A percentile compares a stretch with the other conserved stretches of the same genome.
Conservation (phyloP, 2,797 vertebrate genomes). For the Podarcis siculus region DNA sequence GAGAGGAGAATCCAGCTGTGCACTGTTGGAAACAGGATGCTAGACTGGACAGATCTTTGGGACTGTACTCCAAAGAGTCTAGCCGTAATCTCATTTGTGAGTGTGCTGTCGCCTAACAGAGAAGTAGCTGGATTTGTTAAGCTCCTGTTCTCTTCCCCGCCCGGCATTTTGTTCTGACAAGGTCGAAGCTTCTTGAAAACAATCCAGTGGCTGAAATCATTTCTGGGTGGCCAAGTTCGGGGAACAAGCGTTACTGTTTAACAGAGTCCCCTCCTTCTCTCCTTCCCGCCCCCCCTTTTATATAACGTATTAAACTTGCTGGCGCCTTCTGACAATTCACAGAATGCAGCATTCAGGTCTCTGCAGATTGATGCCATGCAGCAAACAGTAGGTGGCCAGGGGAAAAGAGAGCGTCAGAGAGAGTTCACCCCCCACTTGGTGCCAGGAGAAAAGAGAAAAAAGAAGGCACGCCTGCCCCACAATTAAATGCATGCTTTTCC, state of each 20-base stretch:
- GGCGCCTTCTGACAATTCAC: constrained; percentile 22
- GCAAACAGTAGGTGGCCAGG: neutral
- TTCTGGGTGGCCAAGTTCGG: constrained; percentile 35
- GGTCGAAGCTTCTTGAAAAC: constrained; percentile 16
- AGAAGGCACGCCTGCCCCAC: neutral
- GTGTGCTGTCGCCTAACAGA: neutral
- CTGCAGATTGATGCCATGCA: neutral
- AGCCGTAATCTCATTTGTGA: neutral
- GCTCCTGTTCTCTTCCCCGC: neutral
- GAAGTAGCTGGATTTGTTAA: neutral
- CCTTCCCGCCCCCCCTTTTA: neutral
- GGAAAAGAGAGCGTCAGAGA: neutral
- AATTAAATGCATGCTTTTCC: neutral
- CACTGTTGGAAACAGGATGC: neutral
- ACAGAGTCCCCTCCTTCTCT: neutral
- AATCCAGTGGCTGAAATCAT: constrained; percentile 22
- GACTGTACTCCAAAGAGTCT: neutral
- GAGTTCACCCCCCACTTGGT: neutral
- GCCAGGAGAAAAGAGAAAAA: no score
- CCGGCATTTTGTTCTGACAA: constrained; percentile 1
- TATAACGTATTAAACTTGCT: constrained; percentile 11
- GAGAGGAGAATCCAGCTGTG: no score
- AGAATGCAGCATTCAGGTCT: constrained; percentile 20
- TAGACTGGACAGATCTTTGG: neutral
- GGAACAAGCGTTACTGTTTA: constrained; percentile 26